Percentiles rank a stretch among this genome's conserved stretches.
Evolutionary conservation across 1,140 invertebrate genomes (phyloP).

Genomic region (Musca domestica): DNA sequence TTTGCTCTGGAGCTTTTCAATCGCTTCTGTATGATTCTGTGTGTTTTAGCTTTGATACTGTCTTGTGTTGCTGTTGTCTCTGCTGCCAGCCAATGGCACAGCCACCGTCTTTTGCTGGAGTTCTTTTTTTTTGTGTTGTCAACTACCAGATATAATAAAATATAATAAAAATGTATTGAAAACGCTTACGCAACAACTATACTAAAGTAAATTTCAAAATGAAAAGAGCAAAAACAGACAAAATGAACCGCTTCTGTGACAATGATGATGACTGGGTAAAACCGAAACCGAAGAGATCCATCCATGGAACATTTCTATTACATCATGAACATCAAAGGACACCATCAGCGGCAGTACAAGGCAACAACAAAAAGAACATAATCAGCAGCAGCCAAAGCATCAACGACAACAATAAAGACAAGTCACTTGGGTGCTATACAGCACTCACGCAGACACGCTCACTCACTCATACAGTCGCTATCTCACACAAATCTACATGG

Average conservation of each 20-base stretch:
- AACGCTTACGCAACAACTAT: conserved; percentile 14
- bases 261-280: too few species aligned
- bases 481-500: background rate
- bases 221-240: too few species aligned
- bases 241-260: too few species aligned
- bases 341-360: background rate
- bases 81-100: background rate
- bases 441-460: too few species aligned
- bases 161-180: conserved; percentile 18
- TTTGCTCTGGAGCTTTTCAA: too few species aligned
- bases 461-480: too few species aligned
- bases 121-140: conserved; percentile 15
- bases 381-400: too few species aligned
- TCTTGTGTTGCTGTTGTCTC: background rate
- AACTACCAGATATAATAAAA: conserved; percentile 15
- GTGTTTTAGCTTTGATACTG: background rate
- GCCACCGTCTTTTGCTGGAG: background rate
- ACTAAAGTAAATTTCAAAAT: conserved; percentile 6
- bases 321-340: conserved; percentile 11
- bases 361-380: too few species aligned
- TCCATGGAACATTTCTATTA: conserved; percentile 9
- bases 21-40: too few species aligned
- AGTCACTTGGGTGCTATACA: background rate
- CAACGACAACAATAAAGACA: background rate
- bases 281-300: too few species aligned